Evolutionary conservation across 2,113 vertebrate genomes (phyloP), one percentile per base, ranked within the genome.

Genomic region (Seriola rivoliana): DNA sequence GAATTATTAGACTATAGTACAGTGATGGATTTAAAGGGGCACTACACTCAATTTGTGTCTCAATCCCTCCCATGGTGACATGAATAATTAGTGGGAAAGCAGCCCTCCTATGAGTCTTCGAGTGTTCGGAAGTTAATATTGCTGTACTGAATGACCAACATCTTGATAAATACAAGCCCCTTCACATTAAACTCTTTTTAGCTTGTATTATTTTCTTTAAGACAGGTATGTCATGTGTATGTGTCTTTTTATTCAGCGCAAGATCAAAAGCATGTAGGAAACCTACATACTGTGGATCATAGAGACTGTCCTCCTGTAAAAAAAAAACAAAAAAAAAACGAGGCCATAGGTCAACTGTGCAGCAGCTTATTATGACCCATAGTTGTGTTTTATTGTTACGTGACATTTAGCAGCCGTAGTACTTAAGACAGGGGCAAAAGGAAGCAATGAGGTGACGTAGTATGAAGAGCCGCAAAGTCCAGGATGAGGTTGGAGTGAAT

Each of bases 21-120:
- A 90, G 89, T 95, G 93, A 95, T 94, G 93, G 92, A 95, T 95
- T 95, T 93, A 92, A 94, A 95, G 88, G 88, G 91, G 90, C 85
- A 90, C 88, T 67, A 89, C 89, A 87, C 91, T 94, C 92, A 94
- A 91, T 94, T 95, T 95, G 91, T 86, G 88, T 83, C 89, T 92
- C 91, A 89, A 71, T 93, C 91, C 92, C 85, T 92, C 91, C 80
- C 77, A 84, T 88, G 90, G 90, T 93, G 91, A 93, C 92, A 91
- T 94, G 87, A 95, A 90, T 94, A 94, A 95, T 95, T 93, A 92
- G 88, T 12, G 13, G 73, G 81, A 89, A 86, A 90, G 85, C 70
- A 8, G 70, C 62, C 64, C 48, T 84, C 55, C 46, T 78, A 44
- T 57, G 75, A 80, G 78, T 67, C 68, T 76, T 63, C 17, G 11